These are phyloP conservation scores for Abrostola triplasia DNA, from an alignment of 2,888 invertebrate genomes.

Conservation along the genomic window DNA sequence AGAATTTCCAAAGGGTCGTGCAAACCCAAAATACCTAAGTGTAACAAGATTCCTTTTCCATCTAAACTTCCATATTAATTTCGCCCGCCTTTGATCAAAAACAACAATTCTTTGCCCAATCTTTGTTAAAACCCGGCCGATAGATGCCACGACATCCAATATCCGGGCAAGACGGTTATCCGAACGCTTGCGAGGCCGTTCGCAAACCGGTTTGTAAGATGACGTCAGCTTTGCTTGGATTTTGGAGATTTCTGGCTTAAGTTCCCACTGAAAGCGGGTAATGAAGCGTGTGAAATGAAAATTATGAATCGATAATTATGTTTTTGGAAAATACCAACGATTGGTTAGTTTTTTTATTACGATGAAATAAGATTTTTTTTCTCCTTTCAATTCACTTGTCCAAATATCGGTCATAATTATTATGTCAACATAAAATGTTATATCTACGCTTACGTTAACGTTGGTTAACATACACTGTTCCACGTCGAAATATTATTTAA, in stretches of 20 bases:
- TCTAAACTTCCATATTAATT: conserved; percentile 16
- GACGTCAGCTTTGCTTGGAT: conserved; percentile 46
- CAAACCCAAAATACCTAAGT: background rate
- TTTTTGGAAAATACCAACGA: too few species aligned
- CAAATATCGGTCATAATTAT: too few species aligned
- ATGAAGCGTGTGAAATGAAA: conserved; percentile 1
- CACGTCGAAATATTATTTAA: too few species aligned
- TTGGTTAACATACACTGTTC: too few species aligned
- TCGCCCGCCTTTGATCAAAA: conserved; percentile 16
- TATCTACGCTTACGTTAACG: too few species aligned
- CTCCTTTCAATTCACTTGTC: too few species aligned
- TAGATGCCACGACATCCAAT: conserved; percentile 49
- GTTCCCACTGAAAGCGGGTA: conserved; percentile 26
- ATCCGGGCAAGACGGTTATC: conserved; percentile 51
- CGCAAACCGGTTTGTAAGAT: conserved; percentile 43
- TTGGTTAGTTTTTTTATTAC: background rate
- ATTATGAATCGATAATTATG: too few species aligned
- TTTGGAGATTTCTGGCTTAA: conserved; percentile 29
- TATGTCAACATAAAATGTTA: too few species aligned
- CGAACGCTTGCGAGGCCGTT: conserved; percentile 39
- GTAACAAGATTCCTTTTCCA: background rate
- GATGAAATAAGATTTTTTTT: too few species aligned
- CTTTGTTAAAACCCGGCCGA: conserved; percentile 28
- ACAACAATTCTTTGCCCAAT: conserved; percentile 21
- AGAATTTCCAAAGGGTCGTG: background rate